Evolutionary conservation across 2,113 vertebrate genomes (phyloP), one percentile per base, ranked within the genome.

Genomic region (Tylochromis polylepis): DNA sequence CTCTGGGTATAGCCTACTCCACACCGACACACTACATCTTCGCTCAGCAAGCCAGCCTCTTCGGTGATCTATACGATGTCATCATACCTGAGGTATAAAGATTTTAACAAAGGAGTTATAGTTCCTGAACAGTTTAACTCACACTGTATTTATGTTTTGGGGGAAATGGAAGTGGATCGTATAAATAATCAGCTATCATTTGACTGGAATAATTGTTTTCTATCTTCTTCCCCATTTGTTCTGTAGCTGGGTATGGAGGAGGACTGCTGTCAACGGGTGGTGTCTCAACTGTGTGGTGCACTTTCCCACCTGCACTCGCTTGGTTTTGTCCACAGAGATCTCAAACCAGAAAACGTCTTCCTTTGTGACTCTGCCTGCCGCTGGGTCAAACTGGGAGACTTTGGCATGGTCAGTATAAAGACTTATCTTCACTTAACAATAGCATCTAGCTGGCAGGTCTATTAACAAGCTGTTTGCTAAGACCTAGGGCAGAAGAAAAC

Each of bases 271-370:
- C 97, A 98, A 91, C 95, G 97, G 2, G 97, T 86, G 91, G 92
- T 31, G 84, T 94, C 95, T 9, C 98, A 98, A 93, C 88, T 98
- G 24, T 96, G 97, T 0, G 94, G 95, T 5, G 98, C 98, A 0
- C 94, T 98, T 72, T 95, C 97, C 82, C 97, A 97, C 90, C 97
- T 98, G 51, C 98, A 98, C 27, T 79, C 95, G 18, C 96, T 96
- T 0, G 97, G 97, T 1, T 96, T 98, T 43, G 97, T 98, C 56
- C 98, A 98, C 24, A 95, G 98, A 0, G 98, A 98, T 0, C 90
- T 98, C 82, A 98, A 98, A 90, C 97, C 98, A 0, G 98, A 98
- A 92, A 98, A 98, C 1, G 95, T 98, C 59, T 96, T 98, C 86
- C 96, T 98, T 82, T 98, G 97, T 0, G 98, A 98, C 89, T 53